Evolutionary conservation across 1,140 invertebrate genomes (phyloP).

Genomic region (Lepidurus couesii): DNA sequence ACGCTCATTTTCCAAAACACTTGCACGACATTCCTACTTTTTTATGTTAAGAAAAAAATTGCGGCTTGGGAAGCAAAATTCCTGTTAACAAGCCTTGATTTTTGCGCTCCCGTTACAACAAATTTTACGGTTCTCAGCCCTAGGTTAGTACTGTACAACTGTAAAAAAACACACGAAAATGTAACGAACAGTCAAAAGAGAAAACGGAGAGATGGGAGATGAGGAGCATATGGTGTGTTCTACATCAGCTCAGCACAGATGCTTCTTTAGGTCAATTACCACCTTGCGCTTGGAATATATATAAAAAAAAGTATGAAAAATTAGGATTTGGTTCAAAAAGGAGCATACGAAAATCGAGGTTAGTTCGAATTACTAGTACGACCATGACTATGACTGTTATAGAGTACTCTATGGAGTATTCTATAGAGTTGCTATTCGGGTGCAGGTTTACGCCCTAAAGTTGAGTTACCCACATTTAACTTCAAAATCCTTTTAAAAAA

Average conservation of each 20-base stretch:
- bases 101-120: not conserved
- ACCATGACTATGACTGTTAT: too few relatives aligned
- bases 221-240: not conserved
- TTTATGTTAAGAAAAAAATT: not conserved
- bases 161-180: not conserved
- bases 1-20: not conserved
- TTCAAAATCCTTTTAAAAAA: too few relatives aligned
- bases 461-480: too few relatives aligned
- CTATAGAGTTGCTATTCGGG: too few relatives aligned
- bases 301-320: not conserved
- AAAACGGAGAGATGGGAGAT: not conserved
- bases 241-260: not conserved
- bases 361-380: too few relatives aligned
- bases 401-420: too few relatives aligned
- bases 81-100: conserved; percentile 6
- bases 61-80: not conserved
- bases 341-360: too few relatives aligned
- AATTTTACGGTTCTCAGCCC: not conserved
- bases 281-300: not conserved
- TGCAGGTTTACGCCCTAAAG: too few relatives aligned
- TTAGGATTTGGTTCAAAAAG: not conserved
- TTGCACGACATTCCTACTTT: not conserved
- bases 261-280: conserved; percentile 1
- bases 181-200: not conserved
- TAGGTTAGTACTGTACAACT: not conserved